A percentile compares a stretch with the other conserved stretches of the same genome.
Evolutionary conservation across 2,113 vertebrate genomes (phyloP).

Genomic region (Ciconia boyciana): DNA sequence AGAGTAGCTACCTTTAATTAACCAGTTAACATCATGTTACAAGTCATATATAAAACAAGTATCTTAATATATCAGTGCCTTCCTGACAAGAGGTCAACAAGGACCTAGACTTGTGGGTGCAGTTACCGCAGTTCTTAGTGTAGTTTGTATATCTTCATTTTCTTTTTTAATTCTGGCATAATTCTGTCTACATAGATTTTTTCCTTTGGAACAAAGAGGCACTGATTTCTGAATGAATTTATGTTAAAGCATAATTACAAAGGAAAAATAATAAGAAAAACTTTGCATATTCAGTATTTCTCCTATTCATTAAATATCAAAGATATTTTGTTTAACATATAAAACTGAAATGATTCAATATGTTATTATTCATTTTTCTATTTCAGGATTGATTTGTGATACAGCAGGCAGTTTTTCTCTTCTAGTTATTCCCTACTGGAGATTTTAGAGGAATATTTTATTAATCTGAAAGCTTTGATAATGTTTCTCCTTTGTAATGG

Average conservation of each 20-base stretch:
- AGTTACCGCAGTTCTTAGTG: neutral
- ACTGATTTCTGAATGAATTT: neutral
- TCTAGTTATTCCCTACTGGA: neutral
- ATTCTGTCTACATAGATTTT: neutral
- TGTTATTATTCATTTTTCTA: neutral
- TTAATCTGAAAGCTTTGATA: conserved; percentile 2
- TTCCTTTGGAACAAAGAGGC: neutral
- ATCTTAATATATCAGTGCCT: neutral
- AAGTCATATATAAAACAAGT: neutral
- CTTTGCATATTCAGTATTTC: neutral
- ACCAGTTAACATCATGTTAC: neutral
- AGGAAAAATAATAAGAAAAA: neutral
- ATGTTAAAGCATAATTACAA: neutral
- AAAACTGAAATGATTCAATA: neutral
- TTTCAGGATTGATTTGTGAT: neutral
- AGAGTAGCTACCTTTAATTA: neutral
- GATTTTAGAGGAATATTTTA: neutral
- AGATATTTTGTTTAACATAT: neutral
- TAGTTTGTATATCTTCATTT: neutral
- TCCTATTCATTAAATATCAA: neutral
- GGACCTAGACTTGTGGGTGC: neutral
- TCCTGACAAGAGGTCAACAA: neutral
- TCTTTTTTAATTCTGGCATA: neutral
- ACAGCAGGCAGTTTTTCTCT: neutral
- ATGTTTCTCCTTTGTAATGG: neutral